phyloP scores from a whole-genome alignment of 2,888 invertebrate species.

The Coelinius sp. region DNA sequence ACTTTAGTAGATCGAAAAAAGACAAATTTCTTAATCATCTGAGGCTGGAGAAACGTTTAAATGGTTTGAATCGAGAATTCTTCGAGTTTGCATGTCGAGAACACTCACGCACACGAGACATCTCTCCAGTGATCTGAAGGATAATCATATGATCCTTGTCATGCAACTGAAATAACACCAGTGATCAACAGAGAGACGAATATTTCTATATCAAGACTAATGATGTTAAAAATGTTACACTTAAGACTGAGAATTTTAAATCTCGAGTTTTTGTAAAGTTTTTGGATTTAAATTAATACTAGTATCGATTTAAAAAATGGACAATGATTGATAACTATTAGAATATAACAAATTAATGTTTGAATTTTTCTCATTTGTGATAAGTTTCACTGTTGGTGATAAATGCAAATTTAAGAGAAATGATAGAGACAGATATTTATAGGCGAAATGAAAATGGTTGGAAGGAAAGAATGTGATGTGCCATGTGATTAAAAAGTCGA shows the following conservation, averaged over 20 bases:
- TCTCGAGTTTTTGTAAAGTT: slow-evolving; percentile 10
- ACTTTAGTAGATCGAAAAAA: slow-evolving; percentile 62
- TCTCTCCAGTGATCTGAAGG: slow-evolving; percentile 54
- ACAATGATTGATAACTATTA: neutral
- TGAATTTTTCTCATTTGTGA: slow-evolving; percentile 4
- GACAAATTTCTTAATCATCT: slow-evolving; percentile 63
- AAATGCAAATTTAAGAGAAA: neutral
- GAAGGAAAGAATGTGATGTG: no score
- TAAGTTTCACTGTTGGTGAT: neutral
- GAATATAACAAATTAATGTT: neutral
- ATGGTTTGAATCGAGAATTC: slow-evolving; percentile 58
- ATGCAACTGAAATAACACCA: neutral
- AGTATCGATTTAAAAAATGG: neutral
- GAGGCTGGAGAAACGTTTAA: slow-evolving; percentile 60
- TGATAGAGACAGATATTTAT: neutral
- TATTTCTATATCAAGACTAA: neutral
- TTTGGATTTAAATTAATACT: slow-evolving; percentile 18
- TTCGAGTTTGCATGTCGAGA: slow-evolving; percentile 54
- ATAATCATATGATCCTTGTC: slow-evolving; percentile 45
- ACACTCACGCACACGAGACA: slow-evolving; percentile 48
- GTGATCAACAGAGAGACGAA: neutral
- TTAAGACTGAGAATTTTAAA: slow-evolving; percentile 10
- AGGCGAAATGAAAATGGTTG: neutral
- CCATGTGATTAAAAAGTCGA: neutral
- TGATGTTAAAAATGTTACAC: neutral